phyloP scores from a whole-genome alignment of 2,888 invertebrate genomes.

The Schizotus pectinicornis region DNA sequence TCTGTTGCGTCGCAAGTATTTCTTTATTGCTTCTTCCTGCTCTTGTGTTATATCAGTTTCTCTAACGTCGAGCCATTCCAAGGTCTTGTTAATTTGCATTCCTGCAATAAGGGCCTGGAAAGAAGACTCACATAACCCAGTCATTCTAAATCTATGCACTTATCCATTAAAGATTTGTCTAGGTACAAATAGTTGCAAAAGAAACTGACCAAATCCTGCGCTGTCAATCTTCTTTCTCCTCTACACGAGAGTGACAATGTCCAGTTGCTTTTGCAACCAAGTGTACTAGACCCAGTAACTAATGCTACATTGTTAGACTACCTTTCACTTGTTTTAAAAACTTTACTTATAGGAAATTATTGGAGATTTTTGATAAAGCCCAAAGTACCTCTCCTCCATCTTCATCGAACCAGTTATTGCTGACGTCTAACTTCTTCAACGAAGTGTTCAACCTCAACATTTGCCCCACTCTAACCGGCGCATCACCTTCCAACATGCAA shows the following conservation, averaged over 20 bases:
- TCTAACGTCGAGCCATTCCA: slow-evolving; percentile 50
- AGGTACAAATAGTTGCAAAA: too few species aligned
- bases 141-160: too few species aligned
- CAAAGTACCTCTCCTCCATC: slow-evolving; percentile 60
- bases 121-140: too few species aligned
- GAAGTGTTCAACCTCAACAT: slow-evolving; percentile 63
- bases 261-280: too few species aligned
- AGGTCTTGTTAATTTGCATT: slow-evolving; percentile 40
- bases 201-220: too few species aligned
- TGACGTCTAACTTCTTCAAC: slow-evolving; percentile 63
- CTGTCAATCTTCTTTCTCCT: too few species aligned
- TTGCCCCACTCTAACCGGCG: slow-evolving; percentile 63
- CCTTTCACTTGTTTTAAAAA: not conserved
- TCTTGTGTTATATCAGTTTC: slow-evolving; percentile 60
- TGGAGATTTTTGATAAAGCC: not conserved
- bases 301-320: too few species aligned
- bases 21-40: slow-evolving; percentile 58
- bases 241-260: too few species aligned
- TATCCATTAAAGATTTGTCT: too few species aligned
- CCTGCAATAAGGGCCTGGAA: slow-evolving; percentile 38
- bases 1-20: slow-evolving; percentile 60
- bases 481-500: slow-evolving; percentile 63
- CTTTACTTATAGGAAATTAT: too few species aligned
- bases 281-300: too few species aligned
- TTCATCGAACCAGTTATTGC: slow-evolving; percentile 66